Evolutionary conservation across 2,113 vertebrate genomes (phyloP), one percentile per base, ranked within the genome.

Genomic region (Callionymus lyra): DNA sequence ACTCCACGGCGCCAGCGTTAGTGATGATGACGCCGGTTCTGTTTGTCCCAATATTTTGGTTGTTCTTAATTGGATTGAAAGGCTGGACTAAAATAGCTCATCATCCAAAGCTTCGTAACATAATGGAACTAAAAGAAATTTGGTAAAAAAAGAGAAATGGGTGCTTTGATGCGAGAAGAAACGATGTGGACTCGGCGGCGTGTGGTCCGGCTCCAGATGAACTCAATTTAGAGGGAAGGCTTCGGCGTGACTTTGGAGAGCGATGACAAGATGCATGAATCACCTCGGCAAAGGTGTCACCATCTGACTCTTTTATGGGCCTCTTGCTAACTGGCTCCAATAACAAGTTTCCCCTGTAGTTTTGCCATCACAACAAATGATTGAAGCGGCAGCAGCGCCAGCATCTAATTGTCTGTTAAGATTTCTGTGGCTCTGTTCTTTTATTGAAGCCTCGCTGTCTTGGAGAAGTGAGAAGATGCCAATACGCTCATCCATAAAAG

Each of bases 321-420:
- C 68, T 62, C 79, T 74, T 81, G 68, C 79, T 71, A 79, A 79
- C 72, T 77, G 48, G 15, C 51, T 82, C 79, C 83, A 84, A 84
- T 65, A 78, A 82, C 82, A 82, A 83, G 80, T 83, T 84, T 84
- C 71, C 80, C 80, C 77, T 83, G 82, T 85, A 84, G 80, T 81
- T 80, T 68, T 85, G 82, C 79, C 83, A 85, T 84, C 82, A 67
- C 58, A 76, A 63, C 76, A 75, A 77, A 82, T 80, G 77, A 81
- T 72, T 77, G 79, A 81, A 80, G 77, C 74, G 49, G 72, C 53
- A 63, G 77, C 43, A 36, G 76, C 66, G 77, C 77, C 82, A 76
- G 76, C 44, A 82, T 63, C 76, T 82, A 78, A 83, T 83, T 81
- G 79, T 84, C 76, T 77, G 77, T 81, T 79, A 80, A 79, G 79